Evolutionary conservation across 2,797 vertebrate genomes (phyloP).

Genomic region (Phrynocephalus guinanensis): DNA sequence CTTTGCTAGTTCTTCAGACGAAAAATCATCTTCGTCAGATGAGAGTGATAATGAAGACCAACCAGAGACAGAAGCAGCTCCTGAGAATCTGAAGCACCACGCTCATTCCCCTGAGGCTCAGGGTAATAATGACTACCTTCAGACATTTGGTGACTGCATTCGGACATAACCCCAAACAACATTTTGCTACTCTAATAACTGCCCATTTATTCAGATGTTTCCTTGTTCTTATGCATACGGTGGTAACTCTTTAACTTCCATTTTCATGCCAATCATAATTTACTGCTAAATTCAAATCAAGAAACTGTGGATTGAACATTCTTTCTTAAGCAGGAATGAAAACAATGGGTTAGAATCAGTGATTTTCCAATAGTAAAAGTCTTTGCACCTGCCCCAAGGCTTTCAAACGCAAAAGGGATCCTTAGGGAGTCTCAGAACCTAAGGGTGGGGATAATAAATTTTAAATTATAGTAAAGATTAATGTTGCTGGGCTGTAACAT

Average conservation of each 20-base stretch:
- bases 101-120: conserved; percentile 33
- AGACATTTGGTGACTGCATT: too few relatives aligned
- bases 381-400: neutral
- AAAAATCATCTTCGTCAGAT: conserved; percentile 89
- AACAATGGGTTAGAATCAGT: neutral
- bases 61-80: neutral
- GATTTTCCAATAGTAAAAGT: too few relatives aligned
- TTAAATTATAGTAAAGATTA: too few relatives aligned
- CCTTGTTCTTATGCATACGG: neutral
- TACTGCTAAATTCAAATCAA: too few relatives aligned
- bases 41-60: conserved; percentile 75
- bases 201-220: neutral
- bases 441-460: too few relatives aligned
- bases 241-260: neutral
- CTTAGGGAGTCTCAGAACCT: too few relatives aligned
- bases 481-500: too few relatives aligned
- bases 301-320: neutral
- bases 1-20: conserved; percentile 91
- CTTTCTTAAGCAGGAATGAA: neutral
- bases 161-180: too few relatives aligned
- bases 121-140: conserved; percentile 55
- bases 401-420: too few relatives aligned
- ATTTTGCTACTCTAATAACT: neutral
- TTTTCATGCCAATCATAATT: neutral
- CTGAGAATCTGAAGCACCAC: conserved; percentile 33